Evolutionary conservation across 2,797 vertebrate species (phyloP).

Genomic region (Pangasius krempfi): DNA sequence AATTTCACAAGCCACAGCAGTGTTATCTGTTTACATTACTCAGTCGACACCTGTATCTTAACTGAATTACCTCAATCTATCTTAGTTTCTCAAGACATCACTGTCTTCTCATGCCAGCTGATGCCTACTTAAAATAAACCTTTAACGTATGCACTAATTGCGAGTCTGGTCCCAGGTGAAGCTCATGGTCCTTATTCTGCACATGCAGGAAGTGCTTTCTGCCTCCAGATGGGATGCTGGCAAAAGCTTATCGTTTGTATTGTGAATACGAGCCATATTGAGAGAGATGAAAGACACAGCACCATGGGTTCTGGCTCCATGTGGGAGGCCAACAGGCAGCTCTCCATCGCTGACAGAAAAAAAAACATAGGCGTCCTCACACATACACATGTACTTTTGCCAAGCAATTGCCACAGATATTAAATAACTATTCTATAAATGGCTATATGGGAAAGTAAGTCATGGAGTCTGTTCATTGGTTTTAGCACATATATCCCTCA

Average conservation of each 20-base stretch:
- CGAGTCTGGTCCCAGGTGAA: conserved; percentile 39
- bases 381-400: conserved; percentile 22
- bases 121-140: conserved; percentile 37
- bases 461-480: neutral
- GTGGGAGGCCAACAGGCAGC: conserved; percentile 53
- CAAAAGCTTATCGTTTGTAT: conserved; percentile 47
- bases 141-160: conserved; percentile 35
- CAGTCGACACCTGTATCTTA: conserved; percentile 3
- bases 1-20: neutral
- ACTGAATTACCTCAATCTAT: conserved; percentile 16
- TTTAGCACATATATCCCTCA: neutral
- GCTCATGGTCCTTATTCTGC: conserved; percentile 29
- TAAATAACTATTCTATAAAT: neutral
- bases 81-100: conserved; percentile 23
- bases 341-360: conserved; percentile 32
- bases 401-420: conserved; percentile 1
- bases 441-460: neutral
- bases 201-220: conserved; percentile 31
- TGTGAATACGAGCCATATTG: conserved; percentile 57
- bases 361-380: conserved; percentile 34
- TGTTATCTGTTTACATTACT: neutral
- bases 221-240: conserved; percentile 43
- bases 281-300: conserved; percentile 53
- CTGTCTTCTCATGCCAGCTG: conserved; percentile 35
- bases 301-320: conserved; percentile 27